Evolutionary conservation across 2,797 vertebrate species (phyloP).

Genomic region (Acanthurus leucopareius): DNA sequence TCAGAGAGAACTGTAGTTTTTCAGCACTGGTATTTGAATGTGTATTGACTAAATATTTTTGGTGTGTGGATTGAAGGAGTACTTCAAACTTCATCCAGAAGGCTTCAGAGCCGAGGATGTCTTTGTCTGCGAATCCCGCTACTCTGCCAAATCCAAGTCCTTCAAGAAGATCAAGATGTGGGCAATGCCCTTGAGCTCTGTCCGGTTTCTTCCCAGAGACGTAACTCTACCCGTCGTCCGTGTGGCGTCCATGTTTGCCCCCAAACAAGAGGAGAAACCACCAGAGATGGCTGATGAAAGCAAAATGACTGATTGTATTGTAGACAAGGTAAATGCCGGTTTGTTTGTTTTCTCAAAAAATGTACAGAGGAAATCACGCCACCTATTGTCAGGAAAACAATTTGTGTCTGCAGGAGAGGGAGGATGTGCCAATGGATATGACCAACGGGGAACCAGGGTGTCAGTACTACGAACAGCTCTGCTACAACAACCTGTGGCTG

Average conservation of each 20-base stretch:
- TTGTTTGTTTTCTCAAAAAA: not conserved
- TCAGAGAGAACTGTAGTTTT: not conserved
- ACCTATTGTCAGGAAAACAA: not conserved
- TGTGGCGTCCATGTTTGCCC: conserved; percentile 97
- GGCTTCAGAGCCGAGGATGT: conserved; percentile 95
- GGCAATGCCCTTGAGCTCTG: conserved; percentile 97
- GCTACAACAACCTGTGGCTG: conserved; percentile 94
- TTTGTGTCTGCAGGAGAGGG: conserved; percentile 89
- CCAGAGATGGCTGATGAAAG: conserved; percentile 89
- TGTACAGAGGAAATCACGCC: not conserved
- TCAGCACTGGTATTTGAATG: not conserved
- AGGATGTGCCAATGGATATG: conserved; percentile 95
- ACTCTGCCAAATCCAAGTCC: conserved; percentile 97
- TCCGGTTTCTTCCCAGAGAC: conserved; percentile 93
- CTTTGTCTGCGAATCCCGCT: conserved; percentile 97
- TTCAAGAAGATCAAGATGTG: conserved; percentile 99
- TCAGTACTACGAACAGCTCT: conserved; percentile 97
- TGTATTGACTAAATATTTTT: conserved; percentile 12
- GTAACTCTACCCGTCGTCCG: conserved; percentile 95
- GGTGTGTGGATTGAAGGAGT: conserved; percentile 86
- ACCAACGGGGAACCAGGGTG: conserved; percentile 95
- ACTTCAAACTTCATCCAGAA: conserved; percentile 97
- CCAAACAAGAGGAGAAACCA: conserved; percentile 92
- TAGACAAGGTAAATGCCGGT: conserved; percentile 90
- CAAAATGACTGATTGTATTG: conserved; percentile 85